Evolutionary conservation across 2,113 vertebrate species (phyloP).

Genomic region (Brachyistius frenatus): DNA sequence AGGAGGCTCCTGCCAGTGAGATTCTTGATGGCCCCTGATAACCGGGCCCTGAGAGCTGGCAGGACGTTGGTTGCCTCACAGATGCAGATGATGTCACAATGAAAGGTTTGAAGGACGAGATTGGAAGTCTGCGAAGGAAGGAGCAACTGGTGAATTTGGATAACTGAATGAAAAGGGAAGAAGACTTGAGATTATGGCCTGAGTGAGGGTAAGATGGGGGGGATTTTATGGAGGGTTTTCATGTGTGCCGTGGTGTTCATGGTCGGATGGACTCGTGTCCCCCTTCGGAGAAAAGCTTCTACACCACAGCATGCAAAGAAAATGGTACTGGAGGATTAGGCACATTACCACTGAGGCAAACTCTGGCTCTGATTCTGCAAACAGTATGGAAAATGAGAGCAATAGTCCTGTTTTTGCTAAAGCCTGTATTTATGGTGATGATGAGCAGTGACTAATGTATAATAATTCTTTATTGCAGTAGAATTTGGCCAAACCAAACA

Average conservation of each 20-base stretch:
- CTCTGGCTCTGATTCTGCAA: conserved; percentile 43
- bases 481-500: conserved; percentile 28
- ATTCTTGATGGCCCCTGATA: conserved; percentile 44
- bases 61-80: conserved; percentile 15
- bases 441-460: conserved; percentile 31
- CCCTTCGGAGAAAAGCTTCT: background rate
- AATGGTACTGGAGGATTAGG: conserved; percentile 46
- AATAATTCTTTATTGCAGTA: conserved; percentile 20
- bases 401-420: conserved; percentile 9
- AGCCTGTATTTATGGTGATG: conserved; percentile 46
- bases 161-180: conserved; percentile 35
- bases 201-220: background rate
- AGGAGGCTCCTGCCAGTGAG: conserved; percentile 45
- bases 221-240: conserved; percentile 38
- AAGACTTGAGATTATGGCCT: conserved; percentile 28
- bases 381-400: conserved; percentile 54
- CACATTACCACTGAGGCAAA: conserved; percentile 25
- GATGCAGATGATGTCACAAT: conserved; percentile 36
- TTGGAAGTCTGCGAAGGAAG: conserved; percentile 7
- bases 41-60: background rate
- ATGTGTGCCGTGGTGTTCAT: conserved; percentile 31
- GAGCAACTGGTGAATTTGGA: conserved; percentile 21
- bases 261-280: conserved; percentile 9
- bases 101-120: conserved; percentile 22
- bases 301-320: conserved; percentile 21